phyloP scores from a whole-genome alignment of 2,797 vertebrate species.

The Limosa lapponica region DNA sequence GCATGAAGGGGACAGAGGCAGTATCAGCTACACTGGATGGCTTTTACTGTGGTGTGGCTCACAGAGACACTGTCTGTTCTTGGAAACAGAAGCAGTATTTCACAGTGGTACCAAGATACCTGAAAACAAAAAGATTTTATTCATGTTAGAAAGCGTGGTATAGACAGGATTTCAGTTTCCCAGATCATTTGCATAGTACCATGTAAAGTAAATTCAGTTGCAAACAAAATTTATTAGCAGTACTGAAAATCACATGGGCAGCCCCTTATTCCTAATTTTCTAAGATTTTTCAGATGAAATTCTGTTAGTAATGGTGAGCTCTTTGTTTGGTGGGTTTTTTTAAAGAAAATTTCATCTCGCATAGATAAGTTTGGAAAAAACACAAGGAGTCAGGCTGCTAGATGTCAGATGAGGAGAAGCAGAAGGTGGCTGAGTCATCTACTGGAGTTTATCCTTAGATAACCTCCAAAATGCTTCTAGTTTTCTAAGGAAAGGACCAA shows the following conservation, averaged over 20 bases:
- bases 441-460: background rate
- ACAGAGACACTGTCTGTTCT: background rate
- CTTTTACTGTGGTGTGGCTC: background rate
- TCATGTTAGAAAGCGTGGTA: background rate
- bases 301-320: background rate
- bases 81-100: background rate
- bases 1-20: background rate
- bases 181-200: background rate
- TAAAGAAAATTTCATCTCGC: background rate
- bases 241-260: background rate
- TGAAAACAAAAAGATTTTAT: background rate
- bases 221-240: background rate
- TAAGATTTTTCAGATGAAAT: background rate
- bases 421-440: conserved; percentile 38
- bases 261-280: background rate
- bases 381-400: background rate
- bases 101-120: background rate
- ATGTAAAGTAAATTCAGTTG: background rate
- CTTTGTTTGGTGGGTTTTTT: background rate
- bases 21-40: background rate
- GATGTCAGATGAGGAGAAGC: conserved; percentile 26
- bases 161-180: background rate
- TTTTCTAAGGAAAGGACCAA: conserved; percentile 1
- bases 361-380: background rate
- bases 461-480: background rate